Conservation (phyloP, 2,888 invertebrate species). For the Loripinus fragilis region DNA sequence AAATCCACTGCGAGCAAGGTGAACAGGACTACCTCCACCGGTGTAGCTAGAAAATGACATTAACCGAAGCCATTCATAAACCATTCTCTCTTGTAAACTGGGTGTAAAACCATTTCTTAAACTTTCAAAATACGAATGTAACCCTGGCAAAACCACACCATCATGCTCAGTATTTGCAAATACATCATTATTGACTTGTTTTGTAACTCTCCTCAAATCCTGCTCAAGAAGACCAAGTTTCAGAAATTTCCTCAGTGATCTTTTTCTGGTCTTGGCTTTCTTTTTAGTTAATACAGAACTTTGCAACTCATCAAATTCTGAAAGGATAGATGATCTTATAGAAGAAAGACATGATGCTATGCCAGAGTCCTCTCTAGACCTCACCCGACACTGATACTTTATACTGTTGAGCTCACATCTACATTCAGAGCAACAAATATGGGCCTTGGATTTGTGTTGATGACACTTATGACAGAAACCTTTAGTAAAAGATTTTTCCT, state of each 20-base stretch:
- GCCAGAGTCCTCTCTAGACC: neutral
- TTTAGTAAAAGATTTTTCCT: no score
- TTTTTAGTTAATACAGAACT: neutral
- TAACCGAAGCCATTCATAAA: conserved; percentile 39
- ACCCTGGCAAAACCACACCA: neutral
- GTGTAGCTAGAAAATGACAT: conserved; percentile 25
- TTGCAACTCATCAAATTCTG: neutral
- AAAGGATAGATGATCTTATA: neutral
- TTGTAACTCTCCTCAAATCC: neutral
- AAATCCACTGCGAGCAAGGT: conserved; percentile 43
- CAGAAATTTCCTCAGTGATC: neutral
- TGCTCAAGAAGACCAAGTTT: neutral
- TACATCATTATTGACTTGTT: neutral
- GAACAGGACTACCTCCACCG: conserved; percentile 29
- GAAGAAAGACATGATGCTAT: neutral
- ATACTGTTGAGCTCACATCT: neutral
- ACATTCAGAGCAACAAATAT: no score
- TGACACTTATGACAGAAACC: no score
- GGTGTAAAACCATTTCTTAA: conserved; percentile 7
- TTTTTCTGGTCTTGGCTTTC: neutral
- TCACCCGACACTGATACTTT: neutral
- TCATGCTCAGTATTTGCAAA: neutral
- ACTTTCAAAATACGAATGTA: conserved; percentile 9
- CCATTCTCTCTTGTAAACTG: conserved; percentile 23
- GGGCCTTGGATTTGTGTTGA: no score